Evolutionary conservation across 2,797 vertebrate genomes (phyloP), one percentile per base, ranked within the genome.

Genomic region (Balearica regulorum): DNA sequence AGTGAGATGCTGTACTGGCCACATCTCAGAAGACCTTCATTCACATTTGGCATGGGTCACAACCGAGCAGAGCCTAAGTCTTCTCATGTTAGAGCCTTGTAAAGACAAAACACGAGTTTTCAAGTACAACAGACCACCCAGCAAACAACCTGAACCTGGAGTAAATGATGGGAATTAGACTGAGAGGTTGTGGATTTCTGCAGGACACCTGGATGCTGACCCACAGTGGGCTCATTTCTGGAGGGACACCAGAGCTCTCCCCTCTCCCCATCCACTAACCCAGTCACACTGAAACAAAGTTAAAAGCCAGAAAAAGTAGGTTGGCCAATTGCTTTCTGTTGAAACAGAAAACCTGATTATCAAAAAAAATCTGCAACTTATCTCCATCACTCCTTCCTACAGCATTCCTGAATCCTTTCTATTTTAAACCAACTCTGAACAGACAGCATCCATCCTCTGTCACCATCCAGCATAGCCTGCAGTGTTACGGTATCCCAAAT

Each of bases 161-260:
- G 71, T 4, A 31, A 41, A 1, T 33, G 25, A 25, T 28, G 35
- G 0, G 26, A 77, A 14, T 25, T 24, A 24, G n/a, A 16, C 31
- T 6, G 29, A 77, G 65, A 82, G 48, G 18, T 2, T 41, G 44
- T 35, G 49, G 51, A 48, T 68, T 89, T 35, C 12, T 21, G 21
- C 16, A 19, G 35, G 53, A 51, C 43, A 53, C 24, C 53, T 8
- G 15, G 53, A 49, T 24, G 51, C 44, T 58, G 33, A 57, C 16
- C 28, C 18, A 5, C 0, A 0, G 31, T 10, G 44, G 18, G 39
- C 24, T 89, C 3, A 0, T 71, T 86, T 61, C 85, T 68, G 24
- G 31, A 81, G 33, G 14, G 18, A 16, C 10, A 54, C 8, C 4
- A 6, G 54, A 81, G 48, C 8, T 35, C 57, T 48, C n/a, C 49